Evolutionary conservation across 2,113 vertebrate species (phyloP).

Genomic region (Pipa parva): DNA sequence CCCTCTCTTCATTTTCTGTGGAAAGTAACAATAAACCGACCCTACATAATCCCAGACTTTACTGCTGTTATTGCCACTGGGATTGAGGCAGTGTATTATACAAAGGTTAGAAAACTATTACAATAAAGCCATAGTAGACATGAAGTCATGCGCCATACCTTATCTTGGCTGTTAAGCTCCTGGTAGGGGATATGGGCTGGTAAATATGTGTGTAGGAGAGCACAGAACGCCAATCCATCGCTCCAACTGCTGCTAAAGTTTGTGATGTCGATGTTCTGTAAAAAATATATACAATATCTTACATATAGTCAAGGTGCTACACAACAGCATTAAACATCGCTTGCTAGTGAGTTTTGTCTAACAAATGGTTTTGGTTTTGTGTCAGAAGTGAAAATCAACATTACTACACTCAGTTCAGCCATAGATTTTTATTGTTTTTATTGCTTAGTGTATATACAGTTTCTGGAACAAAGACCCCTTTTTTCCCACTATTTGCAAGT

Average conservation of each 20-base stretch:
- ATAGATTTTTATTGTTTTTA: too few relatives aligned
- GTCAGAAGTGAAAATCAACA: constrained; percentile 17
- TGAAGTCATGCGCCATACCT: constrained; percentile 54
- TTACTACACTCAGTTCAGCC: constrained; percentile 7
- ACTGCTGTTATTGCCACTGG: too few relatives aligned
- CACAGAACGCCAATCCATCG: constrained; percentile 85
- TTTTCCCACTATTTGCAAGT: constrained; percentile 1
- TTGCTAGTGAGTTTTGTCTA: neutral
- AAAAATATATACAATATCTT: constrained; percentile 5
- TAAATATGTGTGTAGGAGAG: constrained; percentile 83
- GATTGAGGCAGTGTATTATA: too few relatives aligned
- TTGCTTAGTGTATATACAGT: constrained; percentile 18
- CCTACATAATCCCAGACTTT: too few relatives aligned
- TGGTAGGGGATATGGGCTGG: constrained; percentile 90
- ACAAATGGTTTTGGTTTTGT: constrained; percentile 6
- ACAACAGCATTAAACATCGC: neutral
- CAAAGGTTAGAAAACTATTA: too few relatives aligned
- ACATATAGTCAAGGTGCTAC: neutral
- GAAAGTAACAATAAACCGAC: too few relatives aligned
- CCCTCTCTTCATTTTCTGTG: too few relatives aligned
- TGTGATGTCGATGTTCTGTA: constrained; percentile 86
- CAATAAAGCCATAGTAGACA: too few relatives aligned
- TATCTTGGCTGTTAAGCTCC: constrained; percentile 85
- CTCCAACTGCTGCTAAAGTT: constrained; percentile 96
- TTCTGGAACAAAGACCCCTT: constrained; percentile 8